Base-by-base conservation (phyloP, 2,113 vertebrate genomes). In the Ursus arctos region DNA sequence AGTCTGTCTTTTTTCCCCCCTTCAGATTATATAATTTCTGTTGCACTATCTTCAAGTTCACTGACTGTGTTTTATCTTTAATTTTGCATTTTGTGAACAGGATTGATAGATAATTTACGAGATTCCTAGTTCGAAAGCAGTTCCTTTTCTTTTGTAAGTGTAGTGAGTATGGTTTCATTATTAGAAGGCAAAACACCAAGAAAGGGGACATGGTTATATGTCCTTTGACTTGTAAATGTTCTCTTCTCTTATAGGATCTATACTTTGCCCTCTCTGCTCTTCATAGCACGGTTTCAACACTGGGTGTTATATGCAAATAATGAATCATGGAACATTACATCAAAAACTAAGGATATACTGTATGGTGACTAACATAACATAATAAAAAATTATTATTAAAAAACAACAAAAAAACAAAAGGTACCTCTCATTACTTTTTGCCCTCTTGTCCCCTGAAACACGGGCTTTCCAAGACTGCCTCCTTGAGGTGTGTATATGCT, bases 31-130 rank as follows among this genome's bases (percentile, higher is more conserved):
- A 43, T 92, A 67, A 59, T 19, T 82, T 92, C 65, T 83, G 0
- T 72, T 26, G 28, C 11, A 59, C 28, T 72, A 15, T 24, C 61
- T 81, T 55, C 15, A 67, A 81, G 53, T 88, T 80, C 36, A 55
- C n/a, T 36, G 67, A 36, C 51, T 65, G 16, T 86, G 72, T 28
- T 16, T 84, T 65, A 24, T 81, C 22, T 72, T 26, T 47, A 63
- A 55, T 61, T 90, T 83, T 95, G n/a, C 43, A 61, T 71, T 92
- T 84, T 55, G 18, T 93, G 57, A 47, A 65, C 47, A 76, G 82
- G 40, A 77, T 77, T 85, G 80, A 36, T 31, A 95, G 59, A 59
- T 92, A n/a, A 36, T 87, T 71, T 92, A 61, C 13, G 18, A 65
- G 28, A 65, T 92, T 92, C 76, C 55, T 47, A 8, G 43, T 63